Evolutionary conservation across 1,140 invertebrate species (phyloP), one percentile per base, ranked within the genome.

Genomic region (Anastrepha obliqua): DNA sequence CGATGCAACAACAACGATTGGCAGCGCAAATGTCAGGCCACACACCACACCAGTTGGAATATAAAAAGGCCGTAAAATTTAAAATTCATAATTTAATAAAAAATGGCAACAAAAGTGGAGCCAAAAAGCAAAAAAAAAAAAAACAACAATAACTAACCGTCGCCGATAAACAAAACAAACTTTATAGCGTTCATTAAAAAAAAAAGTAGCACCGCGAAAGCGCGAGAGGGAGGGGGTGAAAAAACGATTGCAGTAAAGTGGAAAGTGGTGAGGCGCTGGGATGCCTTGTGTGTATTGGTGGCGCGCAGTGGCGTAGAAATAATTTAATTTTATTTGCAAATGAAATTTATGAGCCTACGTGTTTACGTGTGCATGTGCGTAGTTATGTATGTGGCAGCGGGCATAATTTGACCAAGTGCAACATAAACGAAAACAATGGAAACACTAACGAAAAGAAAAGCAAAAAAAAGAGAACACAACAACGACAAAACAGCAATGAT

Each of bases 31-130:
- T 74, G 67, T 74, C 67, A 74, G 67, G 67, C 67, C 67, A 74
- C 67, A 47, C 5, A 17, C 3, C 44, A 13, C 67, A 74, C 9
- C 42, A 44, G 42, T 74, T 74, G 67, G 44, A 39, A 20, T 59
- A 85, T 85, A 20, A 85, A 85, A 85, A 85, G 39, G 81, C 58
- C 81, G 51, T 85, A 85, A 85, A 85, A 85, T 85, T 85, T 85
- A 59, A 85, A 85, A 85, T 85, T 85, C 81, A 85, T 85, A 85
- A 85, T 85, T 85, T 85, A 39, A 85, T 85, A 62, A 85, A 29
- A 85, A 85, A 59, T 74, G 67, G 39, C 67, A 74, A 44, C 67
- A 74, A 74, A 47, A 74, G 44, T 74, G 42, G 67, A 74, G 67
- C 67, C 17, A 74, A 67, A 67, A 39, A 42, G 20, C 20, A 29